Evolutionary conservation across 2,113 vertebrate species (phyloP).

Genomic region (Larimichthys polyactis): DNA sequence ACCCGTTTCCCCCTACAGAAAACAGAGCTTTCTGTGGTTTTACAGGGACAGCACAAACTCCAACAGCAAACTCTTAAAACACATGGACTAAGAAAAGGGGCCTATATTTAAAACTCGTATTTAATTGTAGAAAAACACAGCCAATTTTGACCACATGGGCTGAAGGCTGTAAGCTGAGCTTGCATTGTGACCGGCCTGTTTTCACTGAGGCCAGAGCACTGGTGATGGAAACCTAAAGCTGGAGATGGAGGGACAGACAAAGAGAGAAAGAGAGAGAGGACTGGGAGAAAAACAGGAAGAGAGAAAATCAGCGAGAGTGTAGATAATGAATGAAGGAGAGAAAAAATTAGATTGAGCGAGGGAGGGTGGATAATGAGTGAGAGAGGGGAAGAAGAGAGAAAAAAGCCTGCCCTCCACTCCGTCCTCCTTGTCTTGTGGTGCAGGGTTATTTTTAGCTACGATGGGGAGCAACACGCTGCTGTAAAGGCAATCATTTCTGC

Average conservation of each 20-base stretch:
- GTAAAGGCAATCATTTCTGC: conserved; percentile 81
- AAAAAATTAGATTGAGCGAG: conserved; percentile 45
- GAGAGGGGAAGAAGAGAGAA: conserved; percentile 10
- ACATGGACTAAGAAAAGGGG: conserved; percentile 58
- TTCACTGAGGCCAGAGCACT: conserved; percentile 63
- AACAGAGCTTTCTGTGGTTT: conserved; percentile 73
- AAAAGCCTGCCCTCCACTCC: conserved; percentile 52
- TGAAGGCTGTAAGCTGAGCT: conserved; percentile 55
- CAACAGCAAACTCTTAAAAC: conserved; percentile 68
- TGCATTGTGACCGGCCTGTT: conserved; percentile 62
- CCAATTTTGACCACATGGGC: conserved; percentile 57
- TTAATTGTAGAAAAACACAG: conserved; percentile 80
- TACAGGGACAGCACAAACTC: conserved; percentile 50
- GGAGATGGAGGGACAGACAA: conserved; percentile 3
- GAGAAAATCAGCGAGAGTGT: conserved; percentile 25
- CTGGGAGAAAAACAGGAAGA: conserved; percentile 9
- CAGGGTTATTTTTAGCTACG: conserved; percentile 83
- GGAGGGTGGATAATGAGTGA: conserved; percentile 60
- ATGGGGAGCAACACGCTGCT: conserved; percentile 74
- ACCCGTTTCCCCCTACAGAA: conserved; percentile 50
- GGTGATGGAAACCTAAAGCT: conserved; percentile 55
- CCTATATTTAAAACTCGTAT: conserved; percentile 81
- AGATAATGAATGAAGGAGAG: conserved; percentile 62
- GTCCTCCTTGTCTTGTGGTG: conserved; percentile 70
- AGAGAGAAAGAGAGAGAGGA: not conserved